Evolutionary conservation across 2,888 invertebrate genomes (phyloP), one percentile per base, ranked within the genome.

Genomic region (Eupithecia insigniata): DNA sequence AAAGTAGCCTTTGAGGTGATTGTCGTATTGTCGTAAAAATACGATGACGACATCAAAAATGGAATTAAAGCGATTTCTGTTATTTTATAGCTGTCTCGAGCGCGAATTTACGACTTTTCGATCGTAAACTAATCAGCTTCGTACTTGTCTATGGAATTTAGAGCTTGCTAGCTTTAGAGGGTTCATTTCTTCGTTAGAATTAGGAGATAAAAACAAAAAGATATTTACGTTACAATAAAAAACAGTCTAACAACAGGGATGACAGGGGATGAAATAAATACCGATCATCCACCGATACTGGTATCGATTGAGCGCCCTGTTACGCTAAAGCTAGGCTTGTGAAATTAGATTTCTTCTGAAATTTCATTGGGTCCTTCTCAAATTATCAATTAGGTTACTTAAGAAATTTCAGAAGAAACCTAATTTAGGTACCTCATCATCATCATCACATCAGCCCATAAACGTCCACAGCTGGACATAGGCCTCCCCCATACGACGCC

Each of bases 91-190:
- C 30, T 32, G 34, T 64, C 64, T 34, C 36, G 60, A 60, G 60
- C 30, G 34, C 36, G 36, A 36, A 39, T 64, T 64, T 64, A 64
- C 64, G 64, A 39, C 22, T 39, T 61, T 68, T 75, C 22, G 28
- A 46, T 30, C 58, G 64, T 64, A 26, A 64, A 64, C 39, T 36
- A 64, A 64, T 64, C 64, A 62, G n/a, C 26, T 36, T 28, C 66
- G n/a, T 32, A 12, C 55, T 62, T 34, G 61, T 62, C 61, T 62
- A 62, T 32, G 61, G 55, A 55, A 26, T 55, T 26, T 26, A n/a
- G n/a, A n/a, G n/a, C n/a, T n/a, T n/a, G n/a, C n/a, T n/a, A 3
- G 55, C 30, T 60, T 60, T 60, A 28, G 16, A 28, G 58, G 28
- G 12, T 28, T 28, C 1, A 58, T 28, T 28, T 43, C 16, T 58